A percentile compares a stretch with the other conserved stretches of the same genome.
phyloP scores from a whole-genome alignment of 2,888 invertebrate species.

The Mamestra brassicae region DNA sequence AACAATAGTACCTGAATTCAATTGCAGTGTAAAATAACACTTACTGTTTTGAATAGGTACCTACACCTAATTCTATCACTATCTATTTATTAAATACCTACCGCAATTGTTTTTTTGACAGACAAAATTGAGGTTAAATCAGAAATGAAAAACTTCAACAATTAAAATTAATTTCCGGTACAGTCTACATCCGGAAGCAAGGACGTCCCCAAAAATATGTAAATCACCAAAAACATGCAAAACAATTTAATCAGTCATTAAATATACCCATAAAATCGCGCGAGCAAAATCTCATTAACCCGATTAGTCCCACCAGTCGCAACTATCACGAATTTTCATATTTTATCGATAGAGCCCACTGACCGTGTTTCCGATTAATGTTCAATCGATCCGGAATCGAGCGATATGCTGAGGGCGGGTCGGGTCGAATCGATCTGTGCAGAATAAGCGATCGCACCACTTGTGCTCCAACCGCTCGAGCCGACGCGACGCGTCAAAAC shows the following conservation, averaged over 20 bases:
- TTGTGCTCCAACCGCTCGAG: slow-evolving; percentile 65
- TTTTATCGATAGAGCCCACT: slow-evolving; percentile 63
- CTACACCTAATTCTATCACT: too few relatives aligned
- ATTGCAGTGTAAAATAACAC: background rate
- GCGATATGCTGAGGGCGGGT: slow-evolving; percentile 68
- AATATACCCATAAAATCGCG: slow-evolving; percentile 29
- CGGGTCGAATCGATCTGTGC: slow-evolving; percentile 65
- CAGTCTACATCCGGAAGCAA: slow-evolving; percentile 17
- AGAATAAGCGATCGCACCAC: slow-evolving; percentile 65
- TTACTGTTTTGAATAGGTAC: background rate
- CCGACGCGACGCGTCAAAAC: slow-evolving; percentile 65
- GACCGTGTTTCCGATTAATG: slow-evolving; percentile 64
- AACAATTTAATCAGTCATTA: slow-evolving; percentile 20
- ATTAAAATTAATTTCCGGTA: background rate
- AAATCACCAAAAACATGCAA: slow-evolving; percentile 25
- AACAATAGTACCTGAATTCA: background rate
- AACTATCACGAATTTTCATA: slow-evolving; percentile 65
- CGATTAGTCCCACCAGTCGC: slow-evolving; percentile 53
- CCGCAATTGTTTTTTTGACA: background rate
- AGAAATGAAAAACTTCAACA: background rate
- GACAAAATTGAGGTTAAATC: background rate
- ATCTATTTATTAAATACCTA: too few relatives aligned
- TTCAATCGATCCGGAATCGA: slow-evolving; percentile 67
- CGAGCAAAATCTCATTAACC: slow-evolving; percentile 60
- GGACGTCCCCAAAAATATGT: slow-evolving; percentile 31